Base-by-base conservation (phyloP, 2,888 invertebrate species). In the Caenorhabditis japonica region DNA sequence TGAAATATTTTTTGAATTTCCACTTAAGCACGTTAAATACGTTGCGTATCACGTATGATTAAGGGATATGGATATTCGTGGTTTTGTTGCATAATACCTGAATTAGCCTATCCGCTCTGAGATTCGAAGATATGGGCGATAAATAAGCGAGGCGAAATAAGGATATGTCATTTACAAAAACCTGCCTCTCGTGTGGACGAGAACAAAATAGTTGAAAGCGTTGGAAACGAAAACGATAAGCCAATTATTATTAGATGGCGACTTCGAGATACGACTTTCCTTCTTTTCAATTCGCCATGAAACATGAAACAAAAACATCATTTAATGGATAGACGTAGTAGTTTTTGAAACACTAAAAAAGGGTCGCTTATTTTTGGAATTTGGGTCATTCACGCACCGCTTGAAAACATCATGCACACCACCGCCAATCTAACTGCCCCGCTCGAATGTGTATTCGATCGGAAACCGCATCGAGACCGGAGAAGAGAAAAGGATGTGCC, bases 311-410 rank as follows among this genome's bases (percentile, higher is more conserved):
- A n/a, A n/a, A n/a, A n/a, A n/a, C n/a, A n/a, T n/a, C n/a, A n/a
- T n/a, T n/a, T n/a, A n/a, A n/a, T n/a, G n/a, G n/a, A n/a, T n/a
- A n/a, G n/a, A n/a, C n/a, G n/a, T n/a, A n/a, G n/a, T n/a, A n/a
- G n/a, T n/a, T 53, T 55, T 56, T 64, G 55, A 64, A 64, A 47
- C 41, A 49, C 27, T 19, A 21, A 53, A 19, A 15, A 19, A 41
- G 8, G 43, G 12, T 3, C 2, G 27, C 41, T n/a, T n/a, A n/a
- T n/a, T n/a, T n/a, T n/a, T n/a, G n/a, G n/a, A n/a, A 64, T 49
- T 33, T 53, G 55, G 64, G 64, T 64, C 64, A 64, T 62, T 55
- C 52, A 53, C 38, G 44, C 61, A 62, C 61, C 52, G 52, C 43
- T 60, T 46, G 47, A 47, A 47, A 30, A 47, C 47, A 47, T 13